phyloP scores from a whole-genome alignment of 2,113 vertebrate species.

The Pyxicephalus adspersus region DNA sequence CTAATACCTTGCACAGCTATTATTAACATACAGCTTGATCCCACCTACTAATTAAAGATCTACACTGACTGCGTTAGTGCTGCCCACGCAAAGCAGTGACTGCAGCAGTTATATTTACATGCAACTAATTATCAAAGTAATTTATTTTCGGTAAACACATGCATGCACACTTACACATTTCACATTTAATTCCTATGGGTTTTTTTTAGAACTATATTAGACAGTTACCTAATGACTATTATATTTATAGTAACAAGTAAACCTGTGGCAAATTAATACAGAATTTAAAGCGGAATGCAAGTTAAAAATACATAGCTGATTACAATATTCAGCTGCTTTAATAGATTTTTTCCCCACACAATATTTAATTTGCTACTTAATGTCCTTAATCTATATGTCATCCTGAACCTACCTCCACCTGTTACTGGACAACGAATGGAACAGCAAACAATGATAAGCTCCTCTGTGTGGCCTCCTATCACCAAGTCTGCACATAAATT shows the following conservation, averaged over 20 bases:
- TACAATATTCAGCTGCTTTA: too few species aligned
- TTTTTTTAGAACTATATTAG: neutral
- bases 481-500: too few species aligned
- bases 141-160: neutral
- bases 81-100: neutral
- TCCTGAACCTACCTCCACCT: too few species aligned
- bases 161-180: neutral
- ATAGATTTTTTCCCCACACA: too few species aligned
- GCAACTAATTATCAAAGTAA: neutral
- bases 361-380: too few species aligned
- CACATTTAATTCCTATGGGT: neutral
- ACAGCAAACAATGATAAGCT: too few species aligned
- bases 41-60: constrained; percentile 38
- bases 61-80: constrained; percentile 8
- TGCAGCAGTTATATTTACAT: constrained; percentile 29
- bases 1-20: constrained; percentile 3
- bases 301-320: too few species aligned
- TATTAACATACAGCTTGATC: constrained; percentile 21
- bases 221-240: neutral
- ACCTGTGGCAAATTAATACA: too few species aligned
- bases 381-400: too few species aligned
- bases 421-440: too few species aligned
- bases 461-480: too few species aligned
- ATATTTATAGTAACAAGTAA: neutral
- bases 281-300: too few species aligned